Conservation (phyloP, 1,140 invertebrate genomes). For the Heterodera schachtii region DNA sequence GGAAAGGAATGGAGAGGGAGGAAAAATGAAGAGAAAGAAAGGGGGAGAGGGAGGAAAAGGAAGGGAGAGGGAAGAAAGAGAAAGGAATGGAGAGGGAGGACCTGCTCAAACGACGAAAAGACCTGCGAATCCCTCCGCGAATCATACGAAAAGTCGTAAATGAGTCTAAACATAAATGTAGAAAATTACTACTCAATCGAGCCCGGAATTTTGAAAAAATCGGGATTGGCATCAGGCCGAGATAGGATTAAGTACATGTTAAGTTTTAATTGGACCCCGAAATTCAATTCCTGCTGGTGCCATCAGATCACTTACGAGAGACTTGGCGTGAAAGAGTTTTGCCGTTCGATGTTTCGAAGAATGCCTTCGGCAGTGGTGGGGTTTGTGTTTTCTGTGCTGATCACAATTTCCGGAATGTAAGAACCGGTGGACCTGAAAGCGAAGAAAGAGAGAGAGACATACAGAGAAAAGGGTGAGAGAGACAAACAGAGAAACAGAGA, state of each 20-base stretch:
- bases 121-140: slow-evolving; percentile 18
- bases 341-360: slow-evolving; percentile 19
- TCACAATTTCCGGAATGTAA: slow-evolving; percentile 37
- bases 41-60: too few relatives aligned
- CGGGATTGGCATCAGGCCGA: too few relatives aligned
- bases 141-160: slow-evolving; percentile 26
- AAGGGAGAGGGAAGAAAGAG: too few relatives aligned
- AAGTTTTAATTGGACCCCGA: too few relatives aligned
- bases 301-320: slow-evolving; percentile 1
- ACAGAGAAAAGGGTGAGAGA: too few relatives aligned
- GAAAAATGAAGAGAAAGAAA: too few relatives aligned
- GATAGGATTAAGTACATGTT: too few relatives aligned
- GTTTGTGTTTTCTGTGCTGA: slow-evolving; percentile 13
- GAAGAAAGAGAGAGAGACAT: too few relatives aligned
- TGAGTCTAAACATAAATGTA: not conserved
- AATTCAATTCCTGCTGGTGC: too few relatives aligned
- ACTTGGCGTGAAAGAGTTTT: slow-evolving; percentile 23
- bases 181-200: not conserved
- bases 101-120: slow-evolving; percentile 10
- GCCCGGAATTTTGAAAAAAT: not conserved
- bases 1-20: too few relatives aligned
- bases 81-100: too few relatives aligned
- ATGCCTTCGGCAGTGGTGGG: not conserved
- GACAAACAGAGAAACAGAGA: too few relatives aligned
- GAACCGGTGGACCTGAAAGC: slow-evolving; percentile 31